Conservation (phyloP, 35 echinoderm and acorn worm genomes). For the Apostichopus japonicus region DNA sequence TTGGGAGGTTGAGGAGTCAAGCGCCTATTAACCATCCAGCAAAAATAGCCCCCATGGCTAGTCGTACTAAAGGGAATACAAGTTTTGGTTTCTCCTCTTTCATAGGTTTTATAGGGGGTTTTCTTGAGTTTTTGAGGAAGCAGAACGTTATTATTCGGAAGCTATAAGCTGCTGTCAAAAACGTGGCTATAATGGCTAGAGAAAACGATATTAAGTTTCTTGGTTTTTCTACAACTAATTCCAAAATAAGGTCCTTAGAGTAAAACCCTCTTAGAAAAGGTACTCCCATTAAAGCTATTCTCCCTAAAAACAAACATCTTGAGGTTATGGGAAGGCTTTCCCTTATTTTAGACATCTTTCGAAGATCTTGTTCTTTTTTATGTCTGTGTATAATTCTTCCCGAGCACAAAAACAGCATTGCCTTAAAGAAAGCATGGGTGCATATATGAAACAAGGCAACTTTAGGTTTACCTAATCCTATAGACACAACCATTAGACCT, state of each 20-base stretch:
- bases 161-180: conserved; percentile 66
- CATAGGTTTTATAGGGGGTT: conserved; percentile 7
- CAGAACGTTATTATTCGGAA: conserved; percentile 65
- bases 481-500: conserved; percentile 74
- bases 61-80: conserved; percentile 5
- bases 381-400: conserved; percentile 79
- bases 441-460: conserved; percentile 83
- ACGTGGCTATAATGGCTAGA: conserved; percentile 35
- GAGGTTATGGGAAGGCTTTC: conserved; percentile 48
- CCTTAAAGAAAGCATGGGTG: conserved; percentile 91
- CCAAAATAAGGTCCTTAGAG: conserved; percentile 82
- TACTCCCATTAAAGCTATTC: conserved; percentile 59
- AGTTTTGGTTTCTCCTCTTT: conserved; percentile 66
- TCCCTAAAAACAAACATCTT: conserved; percentile 58
- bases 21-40: conserved; percentile 51
- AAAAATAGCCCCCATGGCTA: conserved; percentile 53
- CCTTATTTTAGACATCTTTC: conserved; percentile 69
- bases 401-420: conserved; percentile 82
- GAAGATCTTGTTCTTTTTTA: conserved; percentile 81
- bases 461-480: conserved; percentile 58
- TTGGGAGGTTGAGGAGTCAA: not conserved
- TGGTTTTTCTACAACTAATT: not conserved
- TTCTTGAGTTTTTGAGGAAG: conserved; percentile 6
- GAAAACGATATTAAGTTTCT: conserved; percentile 44
- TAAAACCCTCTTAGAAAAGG: conserved; percentile 82